phyloP scores from a whole-genome alignment of 2,888 invertebrate genomes.

The Phoenoteleia sp. region DNA sequence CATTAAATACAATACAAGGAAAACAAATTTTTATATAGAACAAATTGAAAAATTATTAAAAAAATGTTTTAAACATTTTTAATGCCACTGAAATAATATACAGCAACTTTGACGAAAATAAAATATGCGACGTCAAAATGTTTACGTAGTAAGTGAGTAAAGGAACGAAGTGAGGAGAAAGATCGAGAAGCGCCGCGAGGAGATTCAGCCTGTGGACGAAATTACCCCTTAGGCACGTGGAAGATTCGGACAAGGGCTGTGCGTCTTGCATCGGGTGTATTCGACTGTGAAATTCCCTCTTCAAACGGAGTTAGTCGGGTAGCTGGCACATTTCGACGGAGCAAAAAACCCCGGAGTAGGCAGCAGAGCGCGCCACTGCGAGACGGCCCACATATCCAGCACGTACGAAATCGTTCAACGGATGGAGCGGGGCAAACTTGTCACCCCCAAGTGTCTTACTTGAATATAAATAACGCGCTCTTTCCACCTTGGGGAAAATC shows the following conservation, averaged over 20 bases:
- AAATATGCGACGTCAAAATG: constrained; percentile 57
- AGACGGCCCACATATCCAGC: constrained; percentile 77
- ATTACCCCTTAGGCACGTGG: constrained; percentile 71
- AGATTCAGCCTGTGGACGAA: constrained; percentile 71
- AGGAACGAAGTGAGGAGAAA: constrained; percentile 33
- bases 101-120: constrained; percentile 46
- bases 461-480: constrained; percentile 72
- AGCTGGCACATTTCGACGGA: constrained; percentile 81
- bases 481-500: neutral
- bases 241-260: constrained; percentile 77
- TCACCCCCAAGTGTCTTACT: constrained; percentile 64
- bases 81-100: too few relatives aligned
- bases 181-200: constrained; percentile 50
- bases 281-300: constrained; percentile 86
- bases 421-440: constrained; percentile 79
- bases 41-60: too few relatives aligned
- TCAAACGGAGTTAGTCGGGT: constrained; percentile 82
- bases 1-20: too few relatives aligned
- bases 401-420: constrained; percentile 82
- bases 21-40: too few relatives aligned
- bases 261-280: constrained; percentile 83
- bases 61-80: too few relatives aligned
- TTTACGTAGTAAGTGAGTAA: constrained; percentile 47
- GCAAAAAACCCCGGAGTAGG: constrained; percentile 63
- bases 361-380: constrained; percentile 60